Evolutionary conservation across 1,140 invertebrate genomes (phyloP).

Genomic region (Pogonomyrmex californicus): DNA sequence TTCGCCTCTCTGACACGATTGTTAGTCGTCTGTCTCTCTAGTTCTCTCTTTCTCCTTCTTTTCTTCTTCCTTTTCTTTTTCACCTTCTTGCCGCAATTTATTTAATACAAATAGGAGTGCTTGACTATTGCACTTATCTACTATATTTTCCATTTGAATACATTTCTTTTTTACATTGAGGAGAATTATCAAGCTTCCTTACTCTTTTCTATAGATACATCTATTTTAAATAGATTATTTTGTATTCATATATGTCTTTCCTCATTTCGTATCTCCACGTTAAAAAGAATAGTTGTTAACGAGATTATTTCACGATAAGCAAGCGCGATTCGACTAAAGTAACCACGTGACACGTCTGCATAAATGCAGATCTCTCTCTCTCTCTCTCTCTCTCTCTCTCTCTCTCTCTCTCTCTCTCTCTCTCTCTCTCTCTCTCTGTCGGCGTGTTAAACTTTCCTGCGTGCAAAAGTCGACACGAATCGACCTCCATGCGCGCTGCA

Average conservation of each 20-base stretch:
- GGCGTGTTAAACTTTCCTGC: constrained; percentile 74
- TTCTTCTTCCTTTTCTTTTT: neutral
- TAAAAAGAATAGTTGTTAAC: constrained; percentile 72
- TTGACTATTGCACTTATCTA: neutral
- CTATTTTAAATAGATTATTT: neutral
- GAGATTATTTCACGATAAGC: constrained; percentile 73
- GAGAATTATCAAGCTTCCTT: neutral
- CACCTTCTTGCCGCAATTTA: constrained; percentile 13
- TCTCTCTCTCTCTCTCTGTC: neutral
- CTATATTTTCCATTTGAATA: neutral
- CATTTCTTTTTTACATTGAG: neutral
- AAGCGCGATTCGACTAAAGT: constrained; percentile 68
- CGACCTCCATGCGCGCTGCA: constrained; percentile 74
- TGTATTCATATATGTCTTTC: neutral
- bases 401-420: too few species aligned
- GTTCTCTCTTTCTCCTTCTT: neutral
- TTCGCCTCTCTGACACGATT: constrained; percentile 78
- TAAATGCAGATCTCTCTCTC: constrained; percentile 56
- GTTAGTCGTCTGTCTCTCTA: constrained; percentile 68
- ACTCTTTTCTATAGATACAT: neutral
- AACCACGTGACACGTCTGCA: constrained; percentile 64
- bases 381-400: too few species aligned
- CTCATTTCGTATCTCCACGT: constrained; percentile 32
- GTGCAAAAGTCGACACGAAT: constrained; percentile 77
- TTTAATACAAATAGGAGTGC: neutral